Evolutionary conservation across 2,113 vertebrate species (phyloP), one percentile per base, ranked within the genome.

Genomic region (Labeo catla): DNA sequence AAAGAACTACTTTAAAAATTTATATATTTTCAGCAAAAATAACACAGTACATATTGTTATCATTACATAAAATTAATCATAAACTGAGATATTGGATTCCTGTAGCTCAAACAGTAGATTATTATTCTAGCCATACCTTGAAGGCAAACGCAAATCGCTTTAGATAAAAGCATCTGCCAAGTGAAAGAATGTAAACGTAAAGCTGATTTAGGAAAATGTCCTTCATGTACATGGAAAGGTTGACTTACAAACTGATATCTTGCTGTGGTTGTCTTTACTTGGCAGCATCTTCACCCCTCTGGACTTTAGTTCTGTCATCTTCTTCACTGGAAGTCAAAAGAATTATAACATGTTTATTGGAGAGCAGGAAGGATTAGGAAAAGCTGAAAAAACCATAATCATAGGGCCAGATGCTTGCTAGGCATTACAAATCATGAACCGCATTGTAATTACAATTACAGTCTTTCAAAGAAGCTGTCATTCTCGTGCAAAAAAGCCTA

Each of bases 231-330:
- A 76, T 28, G 28, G 34, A 77, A 16, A 77, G 50, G 13, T 54
- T 87, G 50, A 99, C 98, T 97, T 97, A 99, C 98, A 97, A 91
- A 99, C 98, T 92, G 98, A 99, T 76, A 98, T 97, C 95, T 99
- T 99, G 96, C 98, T 98, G 93, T 96, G 97, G 88, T 95, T 99
- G 92, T 99, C 97, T 93, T 99, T 99, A 94, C 97, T 99, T 21
- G 98, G 98, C 93, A 99, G 95, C 90, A 99, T 96, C 92, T 99
- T 99, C 78, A 99, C 98, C 9, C 98, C 98, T 89, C 98, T 94
- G 72, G 98, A 99, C 89, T 99, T 99, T 28, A 99, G 92, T 49
- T 99, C 98, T 34, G 98, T 99, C 94, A 99, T 98, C 93, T 99
- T 99, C 94, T 99, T 99, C 85, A 99, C 98, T 99, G 93, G 82